These are phyloP conservation scores for Drosophila bocqueti DNA, from an alignment of 1,140 invertebrate species.

Conservation along the genomic window DNA sequence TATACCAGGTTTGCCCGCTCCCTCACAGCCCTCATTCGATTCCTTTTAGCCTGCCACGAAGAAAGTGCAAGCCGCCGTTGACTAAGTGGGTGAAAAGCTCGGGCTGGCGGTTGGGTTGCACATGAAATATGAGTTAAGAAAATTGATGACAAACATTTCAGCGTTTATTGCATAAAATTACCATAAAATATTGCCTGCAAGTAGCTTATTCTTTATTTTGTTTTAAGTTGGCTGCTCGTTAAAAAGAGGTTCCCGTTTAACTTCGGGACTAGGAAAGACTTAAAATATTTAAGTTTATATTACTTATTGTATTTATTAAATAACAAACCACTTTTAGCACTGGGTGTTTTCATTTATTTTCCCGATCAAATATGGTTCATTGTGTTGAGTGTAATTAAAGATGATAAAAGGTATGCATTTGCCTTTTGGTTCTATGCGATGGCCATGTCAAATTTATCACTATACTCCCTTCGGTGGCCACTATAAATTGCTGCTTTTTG, in stretches of 20 bases:
- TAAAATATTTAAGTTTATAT: slow-evolving; percentile 1
- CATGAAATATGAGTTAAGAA: slow-evolving; percentile 83
- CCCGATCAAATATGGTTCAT: neutral
- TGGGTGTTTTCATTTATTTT: neutral
- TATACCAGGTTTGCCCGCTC: slow-evolving; percentile 37
- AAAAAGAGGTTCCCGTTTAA: slow-evolving; percentile 34
- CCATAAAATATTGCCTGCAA: slow-evolving; percentile 78
- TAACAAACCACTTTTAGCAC: neutral
- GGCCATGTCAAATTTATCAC: slow-evolving; percentile 76
- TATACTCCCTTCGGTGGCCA: slow-evolving; percentile 63
- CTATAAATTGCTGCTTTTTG: slow-evolving; percentile 75
- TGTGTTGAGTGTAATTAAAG: slow-evolving; percentile 58
- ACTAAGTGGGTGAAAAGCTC: slow-evolving; percentile 9
- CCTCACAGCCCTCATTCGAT: neutral
- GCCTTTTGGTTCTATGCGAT: slow-evolving; percentile 18
- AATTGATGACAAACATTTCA: slow-evolving; percentile 83
- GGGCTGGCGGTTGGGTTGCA: slow-evolving; percentile 36
- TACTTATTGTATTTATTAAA: neutral
- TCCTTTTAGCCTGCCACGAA: neutral
- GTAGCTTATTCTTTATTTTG: slow-evolving; percentile 41
- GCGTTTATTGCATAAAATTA: slow-evolving; percentile 83
- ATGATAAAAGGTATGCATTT: slow-evolving; percentile 21
- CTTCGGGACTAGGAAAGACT: slow-evolving; percentile 20
- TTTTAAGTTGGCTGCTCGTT: slow-evolving; percentile 52
- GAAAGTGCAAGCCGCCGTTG: slow-evolving; percentile 34